A percentile compares a stretch with the other conserved stretches of the same genome.
These are phyloP conservation scores for Gopherus flavomarginatus DNA, from an alignment of 2,113 vertebrate species.

Conservation along the genomic window DNA sequence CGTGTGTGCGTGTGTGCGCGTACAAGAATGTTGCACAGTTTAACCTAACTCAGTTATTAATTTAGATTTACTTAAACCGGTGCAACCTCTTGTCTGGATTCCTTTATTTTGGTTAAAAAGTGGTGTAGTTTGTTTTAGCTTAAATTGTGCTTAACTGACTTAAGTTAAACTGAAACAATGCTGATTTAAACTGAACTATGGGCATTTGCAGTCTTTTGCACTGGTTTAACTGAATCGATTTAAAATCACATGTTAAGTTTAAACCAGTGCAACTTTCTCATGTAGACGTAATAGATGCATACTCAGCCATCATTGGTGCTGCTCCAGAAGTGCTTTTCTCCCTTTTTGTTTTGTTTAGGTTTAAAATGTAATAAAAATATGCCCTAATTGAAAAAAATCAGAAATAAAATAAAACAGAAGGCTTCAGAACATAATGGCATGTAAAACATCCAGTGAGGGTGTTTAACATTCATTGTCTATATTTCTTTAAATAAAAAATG, in stretches of 20 bases:
- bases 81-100: background rate
- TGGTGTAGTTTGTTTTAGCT: background rate
- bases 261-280: background rate
- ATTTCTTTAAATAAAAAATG: conserved; percentile 38
- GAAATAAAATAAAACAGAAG: conserved; percentile 8
- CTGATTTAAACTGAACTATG: background rate
- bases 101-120: background rate
- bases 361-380: background rate
- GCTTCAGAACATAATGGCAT: background rate
- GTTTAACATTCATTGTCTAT: conserved; percentile 19
- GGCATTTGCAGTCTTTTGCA: background rate
- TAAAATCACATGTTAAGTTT: background rate
- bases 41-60: background rate
- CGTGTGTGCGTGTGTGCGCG: background rate
- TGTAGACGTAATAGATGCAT: background rate
- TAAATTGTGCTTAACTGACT: conserved; percentile 11
- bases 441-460: conserved; percentile 1
- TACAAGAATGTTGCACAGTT: background rate
- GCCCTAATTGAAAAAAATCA: background rate
- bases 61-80: background rate
- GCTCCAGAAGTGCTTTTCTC: background rate
- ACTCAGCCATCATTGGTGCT: background rate
- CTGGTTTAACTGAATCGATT: background rate
- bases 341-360: background rate
- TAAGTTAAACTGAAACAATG: background rate